Evolutionary conservation across 2,888 invertebrate genomes (phyloP), one percentile per base, ranked within the genome.

Genomic region (Trichopria drosophilae): DNA sequence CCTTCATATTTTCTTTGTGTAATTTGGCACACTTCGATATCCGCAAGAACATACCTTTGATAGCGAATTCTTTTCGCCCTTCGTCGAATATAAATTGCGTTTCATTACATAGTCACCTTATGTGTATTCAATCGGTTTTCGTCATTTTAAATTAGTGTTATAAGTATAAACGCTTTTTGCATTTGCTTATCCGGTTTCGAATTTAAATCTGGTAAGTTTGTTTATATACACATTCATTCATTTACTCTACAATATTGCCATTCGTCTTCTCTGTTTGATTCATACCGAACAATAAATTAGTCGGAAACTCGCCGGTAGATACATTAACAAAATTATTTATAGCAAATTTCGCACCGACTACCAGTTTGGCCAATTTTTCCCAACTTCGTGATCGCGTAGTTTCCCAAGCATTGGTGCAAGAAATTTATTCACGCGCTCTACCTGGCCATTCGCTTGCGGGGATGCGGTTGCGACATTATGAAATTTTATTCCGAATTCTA

Each of bases 371-470:
- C 55, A 58, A 12, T 53, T 29, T 13, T 12, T n/a, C 1, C 47
- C 40, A 10, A 7, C 7, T 16, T 13, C 13, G 10, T 15, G 16
- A 31, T 31, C 12, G 16, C 6, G 7, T 10, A 31, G 16, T 31
- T 31, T 31, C 13, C 31, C 16, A 12, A 31, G 31, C 12, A 31
- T 31, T 7, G 31, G 31, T 2, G 31, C 10, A n/a, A 31, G 31
- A 2, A 16, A 9, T 31, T 31, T 31, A 32, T 64, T 60, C 2
- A 54, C 19, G 3, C 58, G 31, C 15, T 63, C 60, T 4, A 59
- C 50, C 44, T 70, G 67, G 0, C 67, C 66, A 46, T 68, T 69
- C 1, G 64, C 60, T 37, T 63, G 52, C 4, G 65, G 65, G 3
- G 58, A 56, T 3, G 47, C 59, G 1, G 61, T 55, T 6, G 66